Percentiles rank a stretch among this genome's conserved stretches.
Evolutionary conservation across 2,113 vertebrate genomes (phyloP).

Genomic region (Gymnobelideus leadbeateri): DNA sequence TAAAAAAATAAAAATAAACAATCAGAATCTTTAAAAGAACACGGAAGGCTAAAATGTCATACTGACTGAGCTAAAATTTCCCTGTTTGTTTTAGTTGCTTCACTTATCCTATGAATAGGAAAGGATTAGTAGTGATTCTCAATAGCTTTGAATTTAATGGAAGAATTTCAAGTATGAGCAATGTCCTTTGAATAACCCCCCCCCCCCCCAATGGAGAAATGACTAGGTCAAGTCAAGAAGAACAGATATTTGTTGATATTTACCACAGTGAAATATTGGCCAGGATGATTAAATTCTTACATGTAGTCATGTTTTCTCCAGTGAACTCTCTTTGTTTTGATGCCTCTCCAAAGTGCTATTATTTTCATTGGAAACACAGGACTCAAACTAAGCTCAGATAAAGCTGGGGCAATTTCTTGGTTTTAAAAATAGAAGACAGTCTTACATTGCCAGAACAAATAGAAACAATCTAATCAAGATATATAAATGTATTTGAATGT

Average conservation of each 20-base stretch:
- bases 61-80: background rate
- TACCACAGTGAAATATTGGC: background rate
- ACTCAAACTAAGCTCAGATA: background rate
- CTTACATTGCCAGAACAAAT: background rate
- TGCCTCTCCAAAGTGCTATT: background rate
- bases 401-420: background rate
- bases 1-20: background rate
- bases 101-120: background rate
- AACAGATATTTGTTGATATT: background rate
- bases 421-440: background rate
- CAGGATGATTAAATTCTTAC: background rate
- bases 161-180: background rate
- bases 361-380: background rate
- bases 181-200: background rate
- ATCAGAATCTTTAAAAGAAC: background rate
- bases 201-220: background rate
- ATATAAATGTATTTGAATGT: background rate
- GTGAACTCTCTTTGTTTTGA: background rate
- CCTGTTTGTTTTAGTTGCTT: constrained; percentile 4
- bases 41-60: background rate
- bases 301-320: background rate
- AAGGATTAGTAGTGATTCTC: background rate
- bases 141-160: background rate
- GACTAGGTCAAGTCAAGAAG: background rate
- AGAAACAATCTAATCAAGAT: background rate